These are phyloP conservation scores for Clarias platycephalus DNA, from an alignment of 2,797 vertebrate species.

Conservation along the genomic window DNA sequence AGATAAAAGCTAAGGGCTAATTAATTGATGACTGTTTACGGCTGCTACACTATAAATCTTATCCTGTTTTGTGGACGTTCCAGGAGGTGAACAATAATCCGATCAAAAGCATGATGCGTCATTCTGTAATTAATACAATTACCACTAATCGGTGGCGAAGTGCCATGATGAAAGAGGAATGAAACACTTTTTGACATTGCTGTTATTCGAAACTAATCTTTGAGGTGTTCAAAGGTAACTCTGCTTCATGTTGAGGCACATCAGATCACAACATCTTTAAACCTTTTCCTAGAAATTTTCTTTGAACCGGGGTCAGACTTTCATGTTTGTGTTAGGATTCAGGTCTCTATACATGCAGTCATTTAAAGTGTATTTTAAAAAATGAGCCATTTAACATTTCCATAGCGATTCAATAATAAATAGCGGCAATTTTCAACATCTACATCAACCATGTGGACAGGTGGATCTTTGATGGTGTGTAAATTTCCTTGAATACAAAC, in stretches of 20 bases:
- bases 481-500: too few species aligned
- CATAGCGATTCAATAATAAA: too few species aligned
- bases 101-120: not conserved
- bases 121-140: not conserved
- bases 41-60: not conserved
- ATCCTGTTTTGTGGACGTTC: not conserved
- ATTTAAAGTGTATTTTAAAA: too few species aligned
- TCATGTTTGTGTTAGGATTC: too few species aligned
- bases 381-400: too few species aligned
- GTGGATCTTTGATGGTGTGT: too few species aligned
- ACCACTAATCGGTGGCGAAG: not conserved
- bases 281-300: not conserved
- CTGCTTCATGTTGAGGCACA: not conserved
- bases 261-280: too few species aligned
- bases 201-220: not conserved
- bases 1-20: not conserved
- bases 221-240: not conserved
- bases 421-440: too few species aligned
- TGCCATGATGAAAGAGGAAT: not conserved
- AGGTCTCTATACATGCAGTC: too few species aligned
- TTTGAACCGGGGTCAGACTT: too few species aligned
- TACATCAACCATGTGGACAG: too few species aligned
- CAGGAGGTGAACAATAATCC: not conserved
- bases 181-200: not conserved
- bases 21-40: not conserved